phyloP scores from a whole-genome alignment of 2,888 invertebrate genomes.

The Protophormia terraenovae region DNA sequence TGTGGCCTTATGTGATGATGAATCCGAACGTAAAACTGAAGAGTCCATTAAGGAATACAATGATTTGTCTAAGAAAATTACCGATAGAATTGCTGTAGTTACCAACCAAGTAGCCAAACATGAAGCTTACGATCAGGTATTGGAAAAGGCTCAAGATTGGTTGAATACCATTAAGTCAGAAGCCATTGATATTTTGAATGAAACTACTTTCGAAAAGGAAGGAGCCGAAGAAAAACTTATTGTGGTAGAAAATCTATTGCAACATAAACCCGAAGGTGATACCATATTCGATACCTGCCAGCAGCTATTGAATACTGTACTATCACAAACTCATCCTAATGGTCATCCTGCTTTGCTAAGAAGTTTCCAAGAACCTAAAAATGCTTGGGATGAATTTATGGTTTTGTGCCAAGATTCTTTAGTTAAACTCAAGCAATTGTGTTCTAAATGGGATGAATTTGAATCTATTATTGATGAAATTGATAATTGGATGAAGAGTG shows the following conservation, averaged over 20 bases:
- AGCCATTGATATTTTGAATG: slow-evolving; percentile 89
- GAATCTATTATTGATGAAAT: slow-evolving; percentile 89
- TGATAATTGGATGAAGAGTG: slow-evolving; percentile 92
- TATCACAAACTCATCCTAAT: slow-evolving; percentile 88
- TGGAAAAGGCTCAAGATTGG: slow-evolving; percentile 92
- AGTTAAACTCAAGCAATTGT: slow-evolving; percentile 88
- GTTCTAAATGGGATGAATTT: slow-evolving; percentile 91
- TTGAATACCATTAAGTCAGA: slow-evolving; percentile 90
- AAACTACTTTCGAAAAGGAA: slow-evolving; percentile 89
- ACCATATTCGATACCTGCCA: slow-evolving; percentile 87
- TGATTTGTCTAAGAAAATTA: slow-evolving; percentile 85
- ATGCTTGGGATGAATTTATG: slow-evolving; percentile 89
- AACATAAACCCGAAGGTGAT: slow-evolving; percentile 88
- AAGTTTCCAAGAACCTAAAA: slow-evolving; percentile 88
- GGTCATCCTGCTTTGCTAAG: slow-evolving; percentile 89
- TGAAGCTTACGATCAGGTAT: slow-evolving; percentile 90
- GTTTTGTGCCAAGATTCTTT: slow-evolving; percentile 87
- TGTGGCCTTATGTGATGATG: slow-evolving; percentile 89
- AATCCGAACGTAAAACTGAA: slow-evolving; percentile 88
- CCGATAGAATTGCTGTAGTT: slow-evolving; percentile 85
- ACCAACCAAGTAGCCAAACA: slow-evolving; percentile 90
- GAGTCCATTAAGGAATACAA: slow-evolving; percentile 89
- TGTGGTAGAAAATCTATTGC: slow-evolving; percentile 88
- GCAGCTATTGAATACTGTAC: slow-evolving; percentile 86
- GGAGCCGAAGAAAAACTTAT: slow-evolving; percentile 88